Base-by-base conservation (phyloP, 2,888 invertebrate species). In the Brachyptera risi region DNA sequence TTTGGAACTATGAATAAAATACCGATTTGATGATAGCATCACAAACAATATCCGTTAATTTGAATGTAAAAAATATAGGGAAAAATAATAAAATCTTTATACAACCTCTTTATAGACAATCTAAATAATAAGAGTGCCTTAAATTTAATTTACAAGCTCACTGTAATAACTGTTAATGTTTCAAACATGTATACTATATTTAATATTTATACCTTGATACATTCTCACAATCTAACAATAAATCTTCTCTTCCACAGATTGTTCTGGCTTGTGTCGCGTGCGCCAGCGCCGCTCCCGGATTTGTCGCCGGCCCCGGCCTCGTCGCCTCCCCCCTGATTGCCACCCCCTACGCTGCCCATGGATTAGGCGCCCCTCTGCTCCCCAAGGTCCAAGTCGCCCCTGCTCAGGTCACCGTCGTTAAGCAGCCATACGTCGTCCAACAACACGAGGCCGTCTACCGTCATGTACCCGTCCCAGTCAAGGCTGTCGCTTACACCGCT, bases 381-480 rank as follows among this genome's bases (percentile, higher is more conserved):
- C 70, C 72, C 51, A 68, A 66, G 63, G 71, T 72, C n/a, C 66
- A 70, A 24, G 64, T 70, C 56, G 69, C 68, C 37, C 68, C 73
- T 11, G 66, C 72, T n/a, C 71, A 73, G 65, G 70, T 71, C 17
- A 71, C 67, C 26, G 68, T 73, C 27, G 71, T 73, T 58, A 71
- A 68, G 61, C 73, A 73, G 67, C 72, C 69, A 21, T 68, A 70
- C 64, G 68, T 71, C 35, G 68, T 73, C 54, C 69, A 71, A 47
- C 70, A 73, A 64, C 71, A 70, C 42, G 72, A 71, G 58, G 67
- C 68, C 62, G 66, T 67, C 42, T 68, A 67, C 67, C 62, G 68
- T 37, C 58, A 60, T 19, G 68, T 68, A 3, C 67, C 68, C 21
- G 67, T 68, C 35, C 67, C 68, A 21, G 62, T 68, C 35, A 60